These are phyloP conservation scores for Haemorhous mexicanus DNA, from an alignment of 2,113 vertebrate genomes.

Conservation along the genomic window DNA sequence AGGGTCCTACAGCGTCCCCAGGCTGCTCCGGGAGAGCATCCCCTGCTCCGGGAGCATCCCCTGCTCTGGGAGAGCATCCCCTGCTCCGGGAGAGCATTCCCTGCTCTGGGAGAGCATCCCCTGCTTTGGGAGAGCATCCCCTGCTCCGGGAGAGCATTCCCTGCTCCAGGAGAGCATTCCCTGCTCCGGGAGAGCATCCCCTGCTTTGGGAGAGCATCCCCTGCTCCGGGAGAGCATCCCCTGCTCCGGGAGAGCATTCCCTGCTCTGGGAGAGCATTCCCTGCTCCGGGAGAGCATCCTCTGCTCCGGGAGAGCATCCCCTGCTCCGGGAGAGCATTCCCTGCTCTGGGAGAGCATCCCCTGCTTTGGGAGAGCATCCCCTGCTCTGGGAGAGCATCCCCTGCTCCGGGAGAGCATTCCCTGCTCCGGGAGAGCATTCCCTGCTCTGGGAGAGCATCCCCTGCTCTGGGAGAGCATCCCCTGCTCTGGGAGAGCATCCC, in stretches of 20 bases:
- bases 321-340: too few species aligned
- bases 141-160: not conserved
- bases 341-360: too few species aligned
- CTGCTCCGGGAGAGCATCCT: not conserved
- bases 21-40: not conserved
- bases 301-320: not conserved
- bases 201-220: not conserved
- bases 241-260: not conserved
- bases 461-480: not conserved
- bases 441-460: not conserved
- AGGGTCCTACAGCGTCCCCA: not conserved
- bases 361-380: too few species aligned
- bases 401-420: too few species aligned
- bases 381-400: not conserved
- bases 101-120: not conserved
- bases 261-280: not conserved
- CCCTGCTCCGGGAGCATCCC: too few species aligned
- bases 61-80: not conserved
- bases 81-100: not conserved
- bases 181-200: not conserved
- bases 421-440: too few species aligned
- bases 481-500: not conserved
- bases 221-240: not conserved
- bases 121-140: too few species aligned
- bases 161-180: accelerated